Base-by-base conservation (phyloP, 2,888 invertebrate species). In the Ophion obscuratus region DNA sequence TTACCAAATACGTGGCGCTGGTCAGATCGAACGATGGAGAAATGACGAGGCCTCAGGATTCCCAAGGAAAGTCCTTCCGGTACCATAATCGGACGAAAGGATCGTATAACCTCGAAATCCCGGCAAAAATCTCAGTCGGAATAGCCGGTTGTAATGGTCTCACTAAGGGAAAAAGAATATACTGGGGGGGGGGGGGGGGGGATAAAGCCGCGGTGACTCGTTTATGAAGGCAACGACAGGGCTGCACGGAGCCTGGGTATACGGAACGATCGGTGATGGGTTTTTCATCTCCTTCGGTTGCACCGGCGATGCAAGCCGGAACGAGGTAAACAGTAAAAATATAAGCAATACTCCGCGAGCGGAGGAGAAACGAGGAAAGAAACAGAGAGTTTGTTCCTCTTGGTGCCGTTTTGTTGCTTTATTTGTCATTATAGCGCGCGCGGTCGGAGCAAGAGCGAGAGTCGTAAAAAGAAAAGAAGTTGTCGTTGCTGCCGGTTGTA, bases 401-500 rank as follows among this genome's bases (percentile, higher is more conserved):
- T 66, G 61, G 57, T 67, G 31, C 5, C 17, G 59, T 53, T 53
- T 66, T 66, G 77, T 78, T 78, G 71, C 27, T 83, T 73, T 83
- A 78, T 83, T 77, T 77, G 83, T 77, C 73, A 61, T 70, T 73
- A 79, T 14, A 53, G 53, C 53, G 36, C 71, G 73, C 40, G 27
- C 44, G 75, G 44, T 40, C 24, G 64, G 61, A 70, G 71, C 71
- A 73, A 66, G 68, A 81, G 75, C 40, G 71, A n/a, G 66, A 80
- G 76, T 84, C 84, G 71, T 76, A 84, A 84, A 84, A 81, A 76
- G 17, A 62, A 78, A 84, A 80, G 27, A 81, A 84, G 76, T 76
- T 84, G 76, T 81, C 81, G 80, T 36, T 59, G 74, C 47, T 81
- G 64, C 61, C 64, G 53, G 81, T 20, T 40, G 64, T 47, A 80